Percentiles rank a stretch among this genome's conserved stretches.
Evolutionary conservation across 2,888 invertebrate genomes (phyloP).

Genomic region (Tenthredo mesomela): DNA sequence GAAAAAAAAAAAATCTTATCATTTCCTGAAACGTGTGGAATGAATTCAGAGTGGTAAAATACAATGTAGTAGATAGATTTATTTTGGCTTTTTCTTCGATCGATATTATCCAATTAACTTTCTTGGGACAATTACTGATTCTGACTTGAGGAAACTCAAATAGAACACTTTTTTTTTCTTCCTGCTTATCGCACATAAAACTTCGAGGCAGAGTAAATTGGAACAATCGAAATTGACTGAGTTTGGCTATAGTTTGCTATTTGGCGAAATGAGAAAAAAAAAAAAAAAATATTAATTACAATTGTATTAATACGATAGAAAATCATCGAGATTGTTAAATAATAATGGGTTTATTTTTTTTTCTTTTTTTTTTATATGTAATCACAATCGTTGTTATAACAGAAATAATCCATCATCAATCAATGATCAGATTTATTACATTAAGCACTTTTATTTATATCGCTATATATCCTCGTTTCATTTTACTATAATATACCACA

Average conservation of each 20-base stretch:
- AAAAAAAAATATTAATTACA: neutral
- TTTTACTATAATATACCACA: conserved; percentile 31
- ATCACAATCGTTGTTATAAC: conserved; percentile 45
- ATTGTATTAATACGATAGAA: neutral
- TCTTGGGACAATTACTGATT: conserved; percentile 7
- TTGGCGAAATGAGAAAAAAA: neutral
- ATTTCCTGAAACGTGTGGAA: neutral
- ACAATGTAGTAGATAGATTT: neutral
- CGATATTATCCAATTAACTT: conserved; percentile 32
- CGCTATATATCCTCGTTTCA: conserved; percentile 17
- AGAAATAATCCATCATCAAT: conserved; percentile 32
- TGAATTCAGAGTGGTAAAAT: neutral
- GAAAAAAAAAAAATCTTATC: neutral
- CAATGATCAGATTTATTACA: conserved; percentile 35
- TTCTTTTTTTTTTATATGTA: neutral
- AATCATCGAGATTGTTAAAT: conserved; percentile 11
- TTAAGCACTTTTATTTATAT: conserved; percentile 28
- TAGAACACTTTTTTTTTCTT: neutral
- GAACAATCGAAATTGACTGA: neutral
- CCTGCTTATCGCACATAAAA: neutral
- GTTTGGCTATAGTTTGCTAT: neutral
- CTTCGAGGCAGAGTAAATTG: neutral
- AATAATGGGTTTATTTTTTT: conserved; percentile 41
- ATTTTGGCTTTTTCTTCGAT: neutral
- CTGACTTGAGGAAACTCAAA: conserved; percentile 6